Evolutionary conservation across 2,888 invertebrate species (phyloP).

Genomic region (Leptopilina drosophilae): DNA sequence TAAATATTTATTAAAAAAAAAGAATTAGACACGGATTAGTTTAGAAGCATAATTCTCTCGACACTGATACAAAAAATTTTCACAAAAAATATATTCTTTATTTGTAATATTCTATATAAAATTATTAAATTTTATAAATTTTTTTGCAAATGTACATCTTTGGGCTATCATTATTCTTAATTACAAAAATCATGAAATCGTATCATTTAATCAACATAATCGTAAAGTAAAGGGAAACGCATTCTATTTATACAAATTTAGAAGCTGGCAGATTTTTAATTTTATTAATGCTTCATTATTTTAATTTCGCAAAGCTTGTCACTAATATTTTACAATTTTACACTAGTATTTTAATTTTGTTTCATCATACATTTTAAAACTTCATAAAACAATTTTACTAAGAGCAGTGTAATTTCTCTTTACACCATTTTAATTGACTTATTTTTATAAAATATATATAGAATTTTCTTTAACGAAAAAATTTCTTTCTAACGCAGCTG

Average conservation of each 20-base stretch:
- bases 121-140: neutral
- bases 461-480: neutral
- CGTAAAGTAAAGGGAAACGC: neutral
- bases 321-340: conserved; percentile 13
- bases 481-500: neutral
- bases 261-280: neutral
- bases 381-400: neutral
- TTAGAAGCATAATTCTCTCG: neutral
- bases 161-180: neutral
- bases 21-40: neutral
- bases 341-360: neutral
- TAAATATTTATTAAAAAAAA: conserved; percentile 69
- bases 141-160: neutral
- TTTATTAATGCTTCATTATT: conserved; percentile 6
- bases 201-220: neutral
- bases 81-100: too few relatives aligned
- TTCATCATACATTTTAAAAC: neutral
- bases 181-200: conserved; percentile 2
- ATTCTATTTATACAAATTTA: neutral
- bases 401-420: too few relatives aligned
- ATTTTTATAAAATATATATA: neutral
- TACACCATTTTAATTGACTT: neutral
- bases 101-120: too few relatives aligned
- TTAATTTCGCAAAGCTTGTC: conserved; percentile 22
- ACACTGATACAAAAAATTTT: conserved; percentile 1